Base-by-base conservation (phyloP, 2,888 invertebrate species). In the Meiosimyza platycephala region DNA sequence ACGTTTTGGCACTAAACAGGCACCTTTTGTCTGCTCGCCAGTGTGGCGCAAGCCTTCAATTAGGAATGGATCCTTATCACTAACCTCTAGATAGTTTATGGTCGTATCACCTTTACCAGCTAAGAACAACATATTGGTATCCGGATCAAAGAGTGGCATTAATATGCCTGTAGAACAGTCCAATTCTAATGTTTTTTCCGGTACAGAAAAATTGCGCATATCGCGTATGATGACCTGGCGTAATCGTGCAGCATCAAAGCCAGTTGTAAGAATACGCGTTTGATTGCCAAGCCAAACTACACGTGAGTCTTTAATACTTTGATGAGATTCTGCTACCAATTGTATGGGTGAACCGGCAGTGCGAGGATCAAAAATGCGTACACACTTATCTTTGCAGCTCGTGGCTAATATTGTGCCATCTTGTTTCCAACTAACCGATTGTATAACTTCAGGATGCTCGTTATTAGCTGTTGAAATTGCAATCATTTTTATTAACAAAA, bases 21-120 rank as follows among this genome's bases (percentile, higher is more conserved):
- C 96, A 6, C 98, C 98, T 85, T 97, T 97, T 0, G 96, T 96
- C 87, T 98, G 98, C 82, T 97, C 97, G n/a, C 96, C 93, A 22
- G 94, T 94, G 88, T 96, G 95, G 71, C 94, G 90, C 75, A 94
- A 88, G 28, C 97, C 96, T 86, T 96, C 96, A 72, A 94, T 93
- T n/a, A 97, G 88, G 85, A 91, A 95, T 0, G 97, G 97, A 83
- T 95, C 95, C 80, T 94, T 92, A 76, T 97, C 95, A 62, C 92
- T 93, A 1, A 97, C 91, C 88, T 98, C 98, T 90, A 95, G 91
- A 81, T 97, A 97, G 73, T 93, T 90, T 75, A 98, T 94, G 2
- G 95, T 95, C 0, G 95, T 96, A 82, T 98, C 98, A 9, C 96
- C 97, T 89, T 97, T 97, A 55, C 97, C 98, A 71, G 95, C 95